phyloP scores from a whole-genome alignment of 2,888 invertebrate genomes.

The Euspilapteryx auroguttella region DNA sequence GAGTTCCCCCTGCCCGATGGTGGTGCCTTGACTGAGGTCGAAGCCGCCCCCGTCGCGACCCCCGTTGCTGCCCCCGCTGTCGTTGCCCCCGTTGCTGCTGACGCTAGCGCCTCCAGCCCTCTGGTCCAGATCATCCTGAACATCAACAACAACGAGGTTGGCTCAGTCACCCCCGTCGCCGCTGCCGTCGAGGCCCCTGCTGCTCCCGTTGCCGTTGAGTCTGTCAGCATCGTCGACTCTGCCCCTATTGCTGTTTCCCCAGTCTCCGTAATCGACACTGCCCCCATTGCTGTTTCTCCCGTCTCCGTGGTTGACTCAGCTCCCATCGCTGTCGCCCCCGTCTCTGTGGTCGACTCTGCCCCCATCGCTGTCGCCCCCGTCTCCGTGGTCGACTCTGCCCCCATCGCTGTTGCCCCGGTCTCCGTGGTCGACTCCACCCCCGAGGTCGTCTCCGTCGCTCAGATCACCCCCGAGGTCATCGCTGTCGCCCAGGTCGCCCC shows the following conservation, averaged over 20 bases:
- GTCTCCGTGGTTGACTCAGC: not conserved
- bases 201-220: conserved; percentile 6
- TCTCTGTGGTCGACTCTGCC: conserved; percentile 4
- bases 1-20: conserved; percentile 11
- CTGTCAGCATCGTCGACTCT: conserved; percentile 2
- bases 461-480: conserved; percentile 2
- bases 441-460: conserved; percentile 1
- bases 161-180: conserved; percentile 2
- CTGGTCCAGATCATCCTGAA: conserved; percentile 20
- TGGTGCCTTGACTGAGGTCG: conserved; percentile 7
- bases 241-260: conserved; percentile 9
- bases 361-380: conserved; percentile 10
- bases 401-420: not conserved
- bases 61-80: conserved; percentile 9
- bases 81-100: conserved; percentile 8
- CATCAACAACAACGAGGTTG: conserved; percentile 12
- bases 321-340: not conserved
- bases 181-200: conserved; percentile 10
- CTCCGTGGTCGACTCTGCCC: conserved; percentile 1
- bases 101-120: conserved; percentile 8
- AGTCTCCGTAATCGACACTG: conserved; percentile 7
- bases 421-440: not conserved
- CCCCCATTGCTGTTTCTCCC: conserved; percentile 1
- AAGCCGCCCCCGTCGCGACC: conserved; percentile 10
- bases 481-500: conserved; percentile 7